These are phyloP conservation scores for Carassius gibelio DNA, from an alignment of 2,113 vertebrate species.

Conservation along the genomic window DNA sequence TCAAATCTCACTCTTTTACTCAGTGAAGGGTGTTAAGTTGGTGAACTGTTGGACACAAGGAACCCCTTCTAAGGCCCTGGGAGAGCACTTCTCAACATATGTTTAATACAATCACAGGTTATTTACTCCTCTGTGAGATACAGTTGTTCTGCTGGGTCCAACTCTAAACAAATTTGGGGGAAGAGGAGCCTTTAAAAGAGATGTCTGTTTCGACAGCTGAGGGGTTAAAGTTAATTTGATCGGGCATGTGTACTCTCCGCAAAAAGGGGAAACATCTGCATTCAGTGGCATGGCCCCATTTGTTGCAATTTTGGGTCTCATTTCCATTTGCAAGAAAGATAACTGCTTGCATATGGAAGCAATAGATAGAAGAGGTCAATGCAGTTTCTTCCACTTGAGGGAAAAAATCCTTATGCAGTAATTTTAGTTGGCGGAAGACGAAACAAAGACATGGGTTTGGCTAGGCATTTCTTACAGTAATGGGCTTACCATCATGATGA, in stretches of 20 bases:
- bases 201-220: slow-evolving; percentile 86
- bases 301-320: slow-evolving; percentile 95
- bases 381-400: slow-evolving; percentile 87
- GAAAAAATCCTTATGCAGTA: slow-evolving; percentile 81
- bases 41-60: slow-evolving; percentile 73
- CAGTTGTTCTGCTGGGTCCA: slow-evolving; percentile 76
- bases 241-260: slow-evolving; percentile 86
- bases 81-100: slow-evolving; percentile 77
- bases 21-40: slow-evolving; percentile 69
- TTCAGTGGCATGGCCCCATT: slow-evolving; percentile 89
- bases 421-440: slow-evolving; percentile 85
- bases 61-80: slow-evolving; percentile 66
- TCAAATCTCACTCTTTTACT: slow-evolving; percentile 73
- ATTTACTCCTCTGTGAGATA: slow-evolving; percentile 80
- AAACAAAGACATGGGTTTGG: slow-evolving; percentile 83
- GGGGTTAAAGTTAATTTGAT: slow-evolving; percentile 89
- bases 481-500: slow-evolving; percentile 67
- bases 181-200: slow-evolving; percentile 83
- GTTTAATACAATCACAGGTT: slow-evolving; percentile 70
- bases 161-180: slow-evolving; percentile 87
- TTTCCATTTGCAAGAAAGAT: slow-evolving; percentile 98
- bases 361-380: slow-evolving; percentile 97
- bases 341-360: slow-evolving; percentile 96
- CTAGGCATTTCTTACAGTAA: slow-evolving; percentile 74
- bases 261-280: slow-evolving; percentile 82